Evolutionary conservation across 1,140 invertebrate species (phyloP).

Genomic region (Calosoma granatense): DNA sequence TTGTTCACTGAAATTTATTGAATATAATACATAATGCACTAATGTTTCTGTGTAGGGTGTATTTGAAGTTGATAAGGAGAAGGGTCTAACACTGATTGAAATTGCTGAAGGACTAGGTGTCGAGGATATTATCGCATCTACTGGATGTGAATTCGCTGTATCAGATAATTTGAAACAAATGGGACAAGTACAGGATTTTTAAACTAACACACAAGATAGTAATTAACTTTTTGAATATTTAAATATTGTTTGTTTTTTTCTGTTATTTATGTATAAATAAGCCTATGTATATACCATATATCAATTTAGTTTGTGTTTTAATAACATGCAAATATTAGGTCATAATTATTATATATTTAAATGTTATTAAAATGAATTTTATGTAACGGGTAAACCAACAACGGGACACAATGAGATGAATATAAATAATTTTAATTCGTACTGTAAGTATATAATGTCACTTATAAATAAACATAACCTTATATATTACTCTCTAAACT

Average conservation of each 20-base stretch:
- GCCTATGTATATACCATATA: too few species aligned
- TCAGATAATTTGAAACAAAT: slow-evolving; percentile 61
- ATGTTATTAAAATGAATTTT: background rate
- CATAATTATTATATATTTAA: background rate
- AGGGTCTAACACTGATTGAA: slow-evolving; percentile 75
- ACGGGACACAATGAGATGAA: background rate
- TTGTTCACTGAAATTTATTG: too few species aligned
- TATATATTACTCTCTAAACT: slow-evolving; percentile 59
- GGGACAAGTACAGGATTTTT: slow-evolving; percentile 49
- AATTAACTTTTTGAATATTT: too few species aligned
- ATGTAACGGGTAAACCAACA: too few species aligned
- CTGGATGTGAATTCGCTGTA: slow-evolving; percentile 79
- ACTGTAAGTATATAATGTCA: background rate
- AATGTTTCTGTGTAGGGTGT: slow-evolving; percentile 69
- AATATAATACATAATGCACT: too few species aligned
- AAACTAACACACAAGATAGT: too few species aligned
- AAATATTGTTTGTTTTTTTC: too few species aligned
- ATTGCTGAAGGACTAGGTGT: slow-evolving; percentile 74
- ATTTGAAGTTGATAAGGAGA: slow-evolving; percentile 77
- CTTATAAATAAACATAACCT: slow-evolving; percentile 1
- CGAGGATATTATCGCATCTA: slow-evolving; percentile 71
- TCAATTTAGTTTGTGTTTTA: too few species aligned
- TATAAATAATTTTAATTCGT: background rate
- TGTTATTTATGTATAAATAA: too few species aligned
- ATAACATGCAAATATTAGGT: background rate